Percentiles rank a stretch among this genome's conserved stretches.
phyloP scores from a whole-genome alignment of 2,888 invertebrate genomes.

The Andrena praecox region DNA sequence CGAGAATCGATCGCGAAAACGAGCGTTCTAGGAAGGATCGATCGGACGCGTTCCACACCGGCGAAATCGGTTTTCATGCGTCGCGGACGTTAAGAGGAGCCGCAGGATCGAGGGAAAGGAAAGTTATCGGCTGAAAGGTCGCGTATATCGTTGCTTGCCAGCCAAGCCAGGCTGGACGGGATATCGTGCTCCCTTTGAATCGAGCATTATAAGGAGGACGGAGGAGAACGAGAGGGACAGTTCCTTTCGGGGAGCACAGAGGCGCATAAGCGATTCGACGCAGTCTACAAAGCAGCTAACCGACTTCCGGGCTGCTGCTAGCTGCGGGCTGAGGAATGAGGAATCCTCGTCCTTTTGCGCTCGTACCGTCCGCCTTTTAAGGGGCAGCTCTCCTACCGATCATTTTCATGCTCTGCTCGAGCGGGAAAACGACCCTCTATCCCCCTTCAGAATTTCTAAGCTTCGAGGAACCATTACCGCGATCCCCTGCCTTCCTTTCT shows the following conservation, averaged over 20 bases:
- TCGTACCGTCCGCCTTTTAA: conserved; percentile 41
- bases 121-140: conserved; percentile 30
- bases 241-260: conserved; percentile 57
- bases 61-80: neutral
- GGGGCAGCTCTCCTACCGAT: conserved; percentile 26
- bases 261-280: conserved; percentile 57
- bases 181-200: conserved; percentile 55
- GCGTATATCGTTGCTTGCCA: conserved; percentile 34
- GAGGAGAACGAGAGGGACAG: conserved; percentile 20
- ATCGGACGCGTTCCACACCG: neutral
- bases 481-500: neutral
- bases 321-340: conserved; percentile 11
- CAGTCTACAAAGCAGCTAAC: conserved; percentile 48
- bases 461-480: conserved; percentile 1
- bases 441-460: conserved; percentile 2
- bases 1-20: neutral
- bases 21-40: neutral
- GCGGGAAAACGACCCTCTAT: conserved; percentile 16
- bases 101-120: neutral
- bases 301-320: conserved; percentile 62
- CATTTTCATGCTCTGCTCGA: conserved; percentile 60
- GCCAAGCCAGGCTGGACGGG: conserved; percentile 14
- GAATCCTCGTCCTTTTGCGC: conserved; percentile 37
- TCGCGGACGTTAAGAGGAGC: neutral
- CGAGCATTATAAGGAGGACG: conserved; percentile 34